Conservation (phyloP, 1,140 invertebrate genomes). For the Spodoptera frugiperda region DNA sequence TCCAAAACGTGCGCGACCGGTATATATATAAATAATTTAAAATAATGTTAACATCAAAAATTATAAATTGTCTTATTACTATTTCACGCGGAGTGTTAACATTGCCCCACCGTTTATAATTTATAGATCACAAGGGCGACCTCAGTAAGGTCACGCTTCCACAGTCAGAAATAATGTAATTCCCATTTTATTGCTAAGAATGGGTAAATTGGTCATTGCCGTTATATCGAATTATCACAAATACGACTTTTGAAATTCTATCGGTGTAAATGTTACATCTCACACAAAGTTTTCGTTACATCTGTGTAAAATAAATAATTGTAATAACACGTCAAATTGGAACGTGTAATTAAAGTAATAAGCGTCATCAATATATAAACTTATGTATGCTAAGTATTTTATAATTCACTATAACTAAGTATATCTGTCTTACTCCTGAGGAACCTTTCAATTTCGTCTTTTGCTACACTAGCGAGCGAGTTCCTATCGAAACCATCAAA, state of each 20-base stretch:
- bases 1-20: not conserved
- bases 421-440: slow-evolving; percentile 17
- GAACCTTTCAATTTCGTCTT: not conserved
- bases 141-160: slow-evolving; percentile 35
- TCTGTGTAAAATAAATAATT: slow-evolving; percentile 28
- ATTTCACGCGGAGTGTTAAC: slow-evolving; percentile 23
- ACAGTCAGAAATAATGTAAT: slow-evolving; percentile 31
- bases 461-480: slow-evolving; percentile 22
- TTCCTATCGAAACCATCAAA: slow-evolving; percentile 7
- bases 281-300: not conserved
- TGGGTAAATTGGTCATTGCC: not conserved
- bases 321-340: slow-evolving; percentile 15
- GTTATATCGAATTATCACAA: no score
- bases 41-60: slow-evolving; percentile 34
- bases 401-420: slow-evolving; percentile 12
- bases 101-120: slow-evolving; percentile 45
- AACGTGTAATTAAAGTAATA: slow-evolving; percentile 22
- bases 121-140: slow-evolving; percentile 41
- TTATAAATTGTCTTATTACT: slow-evolving; percentile 40
- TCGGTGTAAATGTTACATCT: not conserved
- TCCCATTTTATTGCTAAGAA: slow-evolving; percentile 3
- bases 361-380: slow-evolving; percentile 9
- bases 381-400: slow-evolving; percentile 2
- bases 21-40: slow-evolving; percentile 22
- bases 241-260: no score